These are phyloP conservation scores for Papilio protenor DNA, from an alignment of 2,888 invertebrate species.

Conservation along the genomic window DNA sequence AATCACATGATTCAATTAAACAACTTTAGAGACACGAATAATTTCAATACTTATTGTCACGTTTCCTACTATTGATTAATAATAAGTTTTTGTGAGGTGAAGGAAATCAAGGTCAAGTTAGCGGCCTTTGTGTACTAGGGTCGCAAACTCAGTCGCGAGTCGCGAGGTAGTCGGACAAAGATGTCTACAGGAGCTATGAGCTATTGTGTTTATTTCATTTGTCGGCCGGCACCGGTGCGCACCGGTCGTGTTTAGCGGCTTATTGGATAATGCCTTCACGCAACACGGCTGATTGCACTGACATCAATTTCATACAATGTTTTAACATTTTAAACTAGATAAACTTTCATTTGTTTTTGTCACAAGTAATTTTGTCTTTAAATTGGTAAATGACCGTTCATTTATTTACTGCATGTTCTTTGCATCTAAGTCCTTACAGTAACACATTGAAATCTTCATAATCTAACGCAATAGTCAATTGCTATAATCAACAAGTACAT, in stretches of 20 bases:
- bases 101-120: neutral
- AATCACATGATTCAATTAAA: constrained; percentile 4
- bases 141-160: neutral
- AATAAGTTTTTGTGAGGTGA: neutral
- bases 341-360: neutral
- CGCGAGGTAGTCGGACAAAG: neutral
- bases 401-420: neutral
- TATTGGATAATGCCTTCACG: constrained; percentile 11
- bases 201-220: neutral
- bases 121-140: constrained; percentile 2
- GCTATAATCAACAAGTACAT: neutral
- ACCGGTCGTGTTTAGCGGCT: neutral
- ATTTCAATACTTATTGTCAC: neutral
- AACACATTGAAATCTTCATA: neutral
- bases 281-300: constrained; percentile 1
- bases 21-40: neutral
- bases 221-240: neutral
- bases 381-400: neutral
- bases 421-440: neutral
- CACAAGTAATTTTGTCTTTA: neutral
- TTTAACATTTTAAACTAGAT: constrained; percentile 15
- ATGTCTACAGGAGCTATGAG: neutral
- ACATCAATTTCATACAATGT: constrained; percentile 13
- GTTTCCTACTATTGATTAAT: neutral
- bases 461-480: neutral